A percentile compares a stretch with the other conserved stretches of the same genome.
Evolutionary conservation across 2,797 vertebrate species (phyloP).

Genomic region (Macrochelys suwanniensis): DNA sequence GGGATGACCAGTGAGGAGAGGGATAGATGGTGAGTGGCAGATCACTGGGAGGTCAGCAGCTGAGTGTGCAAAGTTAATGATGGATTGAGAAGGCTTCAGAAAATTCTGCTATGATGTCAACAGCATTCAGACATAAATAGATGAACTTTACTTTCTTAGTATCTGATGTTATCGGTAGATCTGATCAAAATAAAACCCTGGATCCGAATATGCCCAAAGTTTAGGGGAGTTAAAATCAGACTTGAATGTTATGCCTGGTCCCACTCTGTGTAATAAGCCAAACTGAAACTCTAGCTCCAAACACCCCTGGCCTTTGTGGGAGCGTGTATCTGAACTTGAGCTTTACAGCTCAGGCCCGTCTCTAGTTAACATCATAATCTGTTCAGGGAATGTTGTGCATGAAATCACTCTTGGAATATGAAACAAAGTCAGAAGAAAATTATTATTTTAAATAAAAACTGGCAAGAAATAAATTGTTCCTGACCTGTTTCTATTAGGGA

Average conservation of each 20-base stretch:
- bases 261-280: neutral
- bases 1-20: neutral
- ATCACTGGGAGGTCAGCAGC: neutral
- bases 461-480: constrained; percentile 67
- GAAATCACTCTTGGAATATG: constrained; percentile 53
- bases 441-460: constrained; percentile 65
- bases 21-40: neutral
- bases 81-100: neutral
- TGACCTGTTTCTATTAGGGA: constrained; percentile 68
- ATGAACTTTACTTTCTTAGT: neutral
- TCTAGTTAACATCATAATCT: constrained; percentile 39
- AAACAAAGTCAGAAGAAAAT: constrained; percentile 60
- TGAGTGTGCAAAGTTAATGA: neutral
- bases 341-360: neutral
- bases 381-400: constrained; percentile 30
- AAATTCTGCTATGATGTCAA: neutral
- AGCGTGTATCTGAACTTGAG: neutral
- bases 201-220: neutral
- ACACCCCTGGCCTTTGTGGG: neutral
- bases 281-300: constrained; percentile 12
- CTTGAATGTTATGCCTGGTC: constrained; percentile 16
- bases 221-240: neutral
- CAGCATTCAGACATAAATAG: neutral
- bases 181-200: neutral
- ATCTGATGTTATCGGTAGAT: neutral